Conservation (phyloP, 2,888 invertebrate genomes). For the Helleia helle region DNA sequence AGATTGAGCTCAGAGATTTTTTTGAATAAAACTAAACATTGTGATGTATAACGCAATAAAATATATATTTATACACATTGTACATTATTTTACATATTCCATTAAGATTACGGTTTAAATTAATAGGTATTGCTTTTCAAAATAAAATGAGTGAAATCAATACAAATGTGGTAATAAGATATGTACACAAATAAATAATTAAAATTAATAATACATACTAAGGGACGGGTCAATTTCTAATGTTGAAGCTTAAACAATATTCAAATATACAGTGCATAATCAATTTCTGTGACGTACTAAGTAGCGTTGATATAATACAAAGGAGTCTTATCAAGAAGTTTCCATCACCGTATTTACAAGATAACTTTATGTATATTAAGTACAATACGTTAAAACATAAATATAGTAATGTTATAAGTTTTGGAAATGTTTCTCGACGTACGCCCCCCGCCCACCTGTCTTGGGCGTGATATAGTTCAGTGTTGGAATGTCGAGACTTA, state of each 20-base stretch:
- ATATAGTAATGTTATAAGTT: constrained; percentile 61
- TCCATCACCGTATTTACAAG: constrained; percentile 49
- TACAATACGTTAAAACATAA: constrained; percentile 35
- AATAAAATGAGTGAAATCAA: constrained; percentile 12
- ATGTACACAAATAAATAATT: constrained; percentile 13
- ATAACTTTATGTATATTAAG: constrained; percentile 41
- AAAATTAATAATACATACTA: constrained; percentile 9
- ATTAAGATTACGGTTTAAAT: constrained; percentile 18
- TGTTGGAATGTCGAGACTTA: constrained; percentile 52
- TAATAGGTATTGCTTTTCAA: constrained; percentile 23
- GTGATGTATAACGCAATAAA: constrained; percentile 3
- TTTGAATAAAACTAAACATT: not conserved
- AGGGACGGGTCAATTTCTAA: constrained; percentile 9
- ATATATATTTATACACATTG: constrained; percentile 22
- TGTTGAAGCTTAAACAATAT: not conserved
- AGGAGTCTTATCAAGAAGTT: constrained; percentile 20
- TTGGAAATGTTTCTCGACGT: constrained; percentile 62
- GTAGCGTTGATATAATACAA: constrained; percentile 1
- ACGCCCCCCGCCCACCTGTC: constrained; percentile 41
- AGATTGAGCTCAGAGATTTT: no score
- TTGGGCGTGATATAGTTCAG: constrained; percentile 66
- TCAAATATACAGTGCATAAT: constrained; percentile 6
- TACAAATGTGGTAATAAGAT: constrained; percentile 7
- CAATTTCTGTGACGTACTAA: not conserved
- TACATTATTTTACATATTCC: constrained; percentile 21